Percentiles rank a stretch among this genome's conserved stretches.
These are phyloP conservation scores for Aplochiton taeniatus DNA, from an alignment of 2,797 vertebrate species.

Conservation along the genomic window DNA sequence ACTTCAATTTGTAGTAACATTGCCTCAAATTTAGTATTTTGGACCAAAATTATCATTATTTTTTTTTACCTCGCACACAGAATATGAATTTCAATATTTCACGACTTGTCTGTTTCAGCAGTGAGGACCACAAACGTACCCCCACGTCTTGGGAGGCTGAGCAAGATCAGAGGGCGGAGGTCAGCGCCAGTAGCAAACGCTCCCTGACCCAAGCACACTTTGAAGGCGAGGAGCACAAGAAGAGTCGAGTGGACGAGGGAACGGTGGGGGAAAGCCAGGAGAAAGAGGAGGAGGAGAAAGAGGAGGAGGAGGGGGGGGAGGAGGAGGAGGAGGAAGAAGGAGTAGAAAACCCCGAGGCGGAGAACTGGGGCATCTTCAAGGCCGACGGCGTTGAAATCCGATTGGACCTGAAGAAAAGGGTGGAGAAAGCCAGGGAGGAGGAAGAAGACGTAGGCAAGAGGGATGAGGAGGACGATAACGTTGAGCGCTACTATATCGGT, in stretches of 20 bases:
- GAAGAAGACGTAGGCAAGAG: conserved; percentile 26
- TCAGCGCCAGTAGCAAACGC: conserved; percentile 57
- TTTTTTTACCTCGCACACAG: neutral
- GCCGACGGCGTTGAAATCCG: conserved; percentile 68
- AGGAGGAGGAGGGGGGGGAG: conserved; percentile 50
- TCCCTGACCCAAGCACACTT: conserved; percentile 54
- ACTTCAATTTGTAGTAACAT: neutral
- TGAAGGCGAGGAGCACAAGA: conserved; percentile 60
- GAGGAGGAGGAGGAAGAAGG: conserved; percentile 50
- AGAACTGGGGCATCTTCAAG: conserved; percentile 54
- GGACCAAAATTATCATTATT: too few species aligned
- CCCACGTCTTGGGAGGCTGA: conserved; percentile 21
- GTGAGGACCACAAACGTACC: conserved; percentile 56
- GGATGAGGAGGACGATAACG: conserved; percentile 27
- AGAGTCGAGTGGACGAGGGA: conserved; percentile 58
- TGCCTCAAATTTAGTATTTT: too few species aligned
- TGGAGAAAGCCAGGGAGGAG: conserved; percentile 39
- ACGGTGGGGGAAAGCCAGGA: conserved; percentile 39
- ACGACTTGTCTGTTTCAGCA: conserved; percentile 52
- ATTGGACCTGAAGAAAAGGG: conserved; percentile 56
- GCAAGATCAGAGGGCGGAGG: conserved; percentile 42
- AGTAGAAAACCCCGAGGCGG: conserved; percentile 42
- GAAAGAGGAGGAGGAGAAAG: conserved; percentile 43
- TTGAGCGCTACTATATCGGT: conserved; percentile 74
- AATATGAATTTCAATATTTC: neutral